phyloP scores from a whole-genome alignment of 2,797 vertebrate species.

The Pagetopsis macropterus region DNA sequence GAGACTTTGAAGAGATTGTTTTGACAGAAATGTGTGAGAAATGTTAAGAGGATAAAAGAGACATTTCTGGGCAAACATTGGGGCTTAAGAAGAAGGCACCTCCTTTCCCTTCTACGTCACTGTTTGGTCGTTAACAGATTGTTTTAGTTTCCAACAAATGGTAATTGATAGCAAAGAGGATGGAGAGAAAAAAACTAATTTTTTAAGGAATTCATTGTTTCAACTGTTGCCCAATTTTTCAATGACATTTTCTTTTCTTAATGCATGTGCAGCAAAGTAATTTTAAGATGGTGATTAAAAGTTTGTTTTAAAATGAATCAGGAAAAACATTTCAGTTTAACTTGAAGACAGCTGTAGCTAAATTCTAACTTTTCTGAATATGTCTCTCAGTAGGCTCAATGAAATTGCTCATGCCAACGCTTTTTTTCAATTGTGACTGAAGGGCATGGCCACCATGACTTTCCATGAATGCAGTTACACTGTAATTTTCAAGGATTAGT shows the following conservation, averaged over 20 bases:
- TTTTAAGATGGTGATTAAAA: not conserved
- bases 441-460: constrained; percentile 61
- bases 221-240: not conserved
- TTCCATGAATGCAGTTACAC: constrained; percentile 78
- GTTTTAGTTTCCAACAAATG: constrained; percentile 40
- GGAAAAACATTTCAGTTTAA: not conserved
- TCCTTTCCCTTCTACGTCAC: constrained; percentile 45
- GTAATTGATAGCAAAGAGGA: constrained; percentile 13
- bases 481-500: constrained; percentile 84
- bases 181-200: not conserved
- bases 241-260: not conserved
- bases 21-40: constrained; percentile 78
- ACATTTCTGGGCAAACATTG: constrained; percentile 71
- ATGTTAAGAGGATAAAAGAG: constrained; percentile 78
- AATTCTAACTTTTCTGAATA: constrained; percentile 41
- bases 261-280: not conserved
- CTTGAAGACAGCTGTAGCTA: constrained; percentile 3
- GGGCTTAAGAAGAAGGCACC: constrained; percentile 45
- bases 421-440: constrained; percentile 45
- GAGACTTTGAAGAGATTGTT: constrained; percentile 77
- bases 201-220: not conserved
- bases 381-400: constrained; percentile 40
- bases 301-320: constrained; percentile 31
- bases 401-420: constrained; percentile 52
- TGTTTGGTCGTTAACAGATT: constrained; percentile 24